These are phyloP conservation scores for Vireo griseus DNA, from an alignment of 2,797 vertebrate species.

Conservation along the genomic window DNA sequence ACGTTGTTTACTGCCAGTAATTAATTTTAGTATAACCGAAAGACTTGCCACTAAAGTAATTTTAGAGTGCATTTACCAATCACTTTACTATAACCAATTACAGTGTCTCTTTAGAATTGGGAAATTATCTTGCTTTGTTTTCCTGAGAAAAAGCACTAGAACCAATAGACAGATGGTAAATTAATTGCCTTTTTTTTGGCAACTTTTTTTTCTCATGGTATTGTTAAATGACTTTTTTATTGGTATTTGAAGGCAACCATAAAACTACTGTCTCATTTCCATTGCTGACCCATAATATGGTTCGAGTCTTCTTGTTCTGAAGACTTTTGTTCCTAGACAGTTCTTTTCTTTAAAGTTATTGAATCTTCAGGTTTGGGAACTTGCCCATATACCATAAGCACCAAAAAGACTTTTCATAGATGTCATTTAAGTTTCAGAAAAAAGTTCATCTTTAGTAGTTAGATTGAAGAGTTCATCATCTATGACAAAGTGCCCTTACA, in stretches of 20 bases:
- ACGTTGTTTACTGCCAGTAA: not conserved
- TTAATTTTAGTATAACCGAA: not conserved
- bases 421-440: not conserved
- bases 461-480: not conserved
- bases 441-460: not conserved
- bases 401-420: not conserved
- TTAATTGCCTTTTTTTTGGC: not conserved
- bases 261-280: not conserved
- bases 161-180: not conserved
- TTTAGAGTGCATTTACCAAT: not conserved
- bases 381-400: not conserved
- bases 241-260: not conserved
- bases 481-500: not conserved
- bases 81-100: not conserved
- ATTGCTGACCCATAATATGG: accelerated
- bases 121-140: not conserved
- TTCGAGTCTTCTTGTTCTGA: not conserved
- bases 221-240: not conserved
- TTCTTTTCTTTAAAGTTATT: not conserved
- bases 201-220: not conserved
- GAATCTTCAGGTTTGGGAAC: not conserved
- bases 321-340: not conserved
- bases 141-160: not conserved
- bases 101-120: not conserved
- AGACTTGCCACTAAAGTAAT: not conserved